Evolutionary conservation across 1,140 invertebrate species (phyloP).

Genomic region (Drosophila kepulauana): DNA sequence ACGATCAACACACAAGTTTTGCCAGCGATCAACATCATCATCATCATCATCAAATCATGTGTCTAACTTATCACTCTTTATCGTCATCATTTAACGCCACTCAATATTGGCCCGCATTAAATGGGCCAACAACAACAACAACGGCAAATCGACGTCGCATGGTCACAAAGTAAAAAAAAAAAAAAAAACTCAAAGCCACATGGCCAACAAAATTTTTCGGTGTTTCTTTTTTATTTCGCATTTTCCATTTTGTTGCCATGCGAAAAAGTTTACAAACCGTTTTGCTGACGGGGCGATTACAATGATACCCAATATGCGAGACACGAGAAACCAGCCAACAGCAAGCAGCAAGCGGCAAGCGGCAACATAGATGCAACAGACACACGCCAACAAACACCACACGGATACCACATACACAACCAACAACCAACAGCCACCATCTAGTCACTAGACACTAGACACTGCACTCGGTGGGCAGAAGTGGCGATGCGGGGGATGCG

Average conservation of each 20-base stretch:
- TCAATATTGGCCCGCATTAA: neutral
- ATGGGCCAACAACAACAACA: slow-evolving; percentile 43
- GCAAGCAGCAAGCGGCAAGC: neutral
- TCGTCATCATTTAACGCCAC: slow-evolving; percentile 6
- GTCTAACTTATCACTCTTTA: slow-evolving; percentile 2
- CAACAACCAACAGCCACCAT: no score
- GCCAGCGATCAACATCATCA: neutral
- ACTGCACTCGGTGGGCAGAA: no score
- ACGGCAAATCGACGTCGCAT: neutral
- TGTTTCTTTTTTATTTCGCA: slow-evolving; percentile 10
- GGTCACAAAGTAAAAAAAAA: slow-evolving; percentile 11
- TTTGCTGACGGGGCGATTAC: slow-evolving; percentile 58
- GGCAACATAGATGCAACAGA: neutral
- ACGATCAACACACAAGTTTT: neutral
- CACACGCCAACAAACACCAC: no score
- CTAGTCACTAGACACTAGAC: no score
- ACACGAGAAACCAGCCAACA: neutral
- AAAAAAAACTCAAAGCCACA: slow-evolving; percentile 24
- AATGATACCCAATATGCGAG: slow-evolving; percentile 23
- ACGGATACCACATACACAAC: no score
- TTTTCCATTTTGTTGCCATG: slow-evolving; percentile 52
- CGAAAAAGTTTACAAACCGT: slow-evolving; percentile 47
- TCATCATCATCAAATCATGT: slow-evolving; percentile 8
- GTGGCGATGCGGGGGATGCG: no score
- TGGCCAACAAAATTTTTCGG: slow-evolving; percentile 39